Evolutionary conservation across 2,888 invertebrate species (phyloP), one percentile per base, ranked within the genome.

Genomic region (Pristionchus exspectatus): DNA sequence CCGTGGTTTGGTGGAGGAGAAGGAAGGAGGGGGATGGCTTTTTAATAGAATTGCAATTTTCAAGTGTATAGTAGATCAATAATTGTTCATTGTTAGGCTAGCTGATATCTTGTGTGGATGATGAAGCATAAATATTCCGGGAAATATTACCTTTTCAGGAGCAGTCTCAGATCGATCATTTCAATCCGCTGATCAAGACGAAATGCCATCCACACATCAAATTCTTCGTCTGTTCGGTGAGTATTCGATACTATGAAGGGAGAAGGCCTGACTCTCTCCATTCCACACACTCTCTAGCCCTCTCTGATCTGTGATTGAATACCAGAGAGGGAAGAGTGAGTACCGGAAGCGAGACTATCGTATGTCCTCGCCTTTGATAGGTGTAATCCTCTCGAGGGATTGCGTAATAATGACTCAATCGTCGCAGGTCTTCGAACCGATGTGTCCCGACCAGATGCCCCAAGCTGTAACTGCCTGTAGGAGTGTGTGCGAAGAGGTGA

Each of bases 401-500:
- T 38, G n/a, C 77, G 77, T 50, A 21, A 77, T 77, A 14, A 74
- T 27, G 30, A 74, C 18, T 30, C 38, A 74, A 74, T 74, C 27
- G n/a, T 74, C 27, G 3, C 77, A 77, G 77, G 97, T 98, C 88
- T 97, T 97, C 95, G 97, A 97, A 18, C 98, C 98, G 66, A 97
- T 98, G 95, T 98, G 98, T 96, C 97, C 97, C 56, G 97, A 97
- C 94, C 97, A 97, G 56, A 90, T 95, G 91, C 94, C 94, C 10
- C 95, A 95, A 93, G 97, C 97, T 72, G 97, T 98, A 91, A 97
- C 97, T 90, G 97, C 97, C 18, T 98, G 98, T 96, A 96, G 97
- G 91, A 97, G 97, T 44, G 97, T 98, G 92, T 98, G 98, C 95
- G 97, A 97, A 94, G 96, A 97, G 93, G 95, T 95, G 16, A 63